A percentile compares a stretch with the other conserved stretches of the same genome.
Conservation (phyloP, 2,888 invertebrate species). For the Lepidocyrtinus sp. region DNA sequence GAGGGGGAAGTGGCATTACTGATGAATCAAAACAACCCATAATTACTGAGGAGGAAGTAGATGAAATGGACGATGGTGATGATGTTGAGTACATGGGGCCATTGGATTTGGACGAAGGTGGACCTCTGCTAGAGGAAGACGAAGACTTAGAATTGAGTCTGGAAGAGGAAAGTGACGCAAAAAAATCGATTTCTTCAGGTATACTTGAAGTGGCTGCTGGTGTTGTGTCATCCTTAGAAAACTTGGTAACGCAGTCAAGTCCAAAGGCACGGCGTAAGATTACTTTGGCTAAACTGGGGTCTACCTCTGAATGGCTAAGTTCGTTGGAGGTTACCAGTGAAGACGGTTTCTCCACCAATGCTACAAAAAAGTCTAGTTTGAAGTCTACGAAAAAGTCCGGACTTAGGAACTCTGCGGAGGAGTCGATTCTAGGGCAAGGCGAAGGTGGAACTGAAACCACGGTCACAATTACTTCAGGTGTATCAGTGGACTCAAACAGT, state of each 20-base stretch:
- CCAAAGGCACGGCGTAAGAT: conserved; percentile 76
- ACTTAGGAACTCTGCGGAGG: conserved; percentile 33
- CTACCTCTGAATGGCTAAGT: conserved; percentile 72
- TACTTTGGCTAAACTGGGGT: conserved; percentile 67
- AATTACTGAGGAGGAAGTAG: conserved; percentile 47
- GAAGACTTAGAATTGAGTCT: conserved; percentile 16
- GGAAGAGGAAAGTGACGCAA: conserved; percentile 12
- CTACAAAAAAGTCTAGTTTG: neutral
- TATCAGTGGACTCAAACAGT: neutral
- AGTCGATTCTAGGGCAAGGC: conserved; percentile 36
- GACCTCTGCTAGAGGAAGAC: conserved; percentile 26
- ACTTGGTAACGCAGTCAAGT: conserved; percentile 78
- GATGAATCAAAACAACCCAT: conserved; percentile 44
- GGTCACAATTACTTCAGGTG: neutral
- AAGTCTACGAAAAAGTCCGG: conserved; percentile 50
- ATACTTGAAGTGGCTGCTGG: conserved; percentile 80
- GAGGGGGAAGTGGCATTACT: too few relatives aligned
- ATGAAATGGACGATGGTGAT: conserved; percentile 42
- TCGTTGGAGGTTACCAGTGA: conserved; percentile 73
- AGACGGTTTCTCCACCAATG: neutral
- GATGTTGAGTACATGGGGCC: conserved; percentile 13
- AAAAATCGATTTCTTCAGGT: conserved; percentile 49
- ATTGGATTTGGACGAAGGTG: conserved; percentile 24
- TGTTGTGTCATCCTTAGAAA: conserved; percentile 79
- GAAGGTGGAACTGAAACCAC: conserved; percentile 31